Evolutionary conservation across 2,113 vertebrate genomes (phyloP).

Genomic region (Halichoerus grypus): DNA sequence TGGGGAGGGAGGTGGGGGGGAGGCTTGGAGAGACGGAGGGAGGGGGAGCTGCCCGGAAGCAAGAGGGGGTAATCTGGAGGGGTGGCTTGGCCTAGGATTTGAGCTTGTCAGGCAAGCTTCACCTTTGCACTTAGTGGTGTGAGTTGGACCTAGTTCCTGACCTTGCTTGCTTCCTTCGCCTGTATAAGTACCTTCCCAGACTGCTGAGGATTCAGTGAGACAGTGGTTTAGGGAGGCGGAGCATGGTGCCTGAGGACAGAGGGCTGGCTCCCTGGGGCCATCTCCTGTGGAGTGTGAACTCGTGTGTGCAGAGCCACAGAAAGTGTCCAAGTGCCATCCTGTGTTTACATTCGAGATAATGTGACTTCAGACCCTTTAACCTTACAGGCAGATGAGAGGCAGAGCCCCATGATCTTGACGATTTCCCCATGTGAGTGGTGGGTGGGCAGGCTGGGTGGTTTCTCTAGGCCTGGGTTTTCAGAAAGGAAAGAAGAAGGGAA

Average conservation of each 20-base stretch:
- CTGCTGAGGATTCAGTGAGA: not conserved
- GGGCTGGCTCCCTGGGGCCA: not conserved
- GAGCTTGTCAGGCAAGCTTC: not conserved
- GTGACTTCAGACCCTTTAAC: not conserved
- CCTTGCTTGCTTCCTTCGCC: not conserved
- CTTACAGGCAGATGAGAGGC: not conserved
- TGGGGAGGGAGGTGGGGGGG: not conserved
- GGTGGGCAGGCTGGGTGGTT: not conserved
- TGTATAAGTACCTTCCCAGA: too few species aligned
- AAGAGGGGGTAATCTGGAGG: not conserved
- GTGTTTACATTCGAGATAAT: not conserved
- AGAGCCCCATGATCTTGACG: not conserved
- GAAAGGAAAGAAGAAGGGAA: not conserved
- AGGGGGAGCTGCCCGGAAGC: not conserved
- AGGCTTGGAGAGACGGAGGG: too few species aligned
- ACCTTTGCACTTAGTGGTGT: not conserved
- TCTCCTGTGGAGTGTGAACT: not conserved
- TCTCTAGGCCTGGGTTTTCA: not conserved
- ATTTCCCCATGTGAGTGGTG: not conserved
- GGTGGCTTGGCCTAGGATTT: not conserved
- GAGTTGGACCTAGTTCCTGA: not conserved
- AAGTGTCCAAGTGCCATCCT: not conserved
- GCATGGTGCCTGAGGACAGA: fast-evolving
- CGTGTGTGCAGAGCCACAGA: not conserved
- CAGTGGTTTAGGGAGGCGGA: too few species aligned